phyloP scores from a whole-genome alignment of 2,888 invertebrate species.

The Netelia melanura region DNA sequence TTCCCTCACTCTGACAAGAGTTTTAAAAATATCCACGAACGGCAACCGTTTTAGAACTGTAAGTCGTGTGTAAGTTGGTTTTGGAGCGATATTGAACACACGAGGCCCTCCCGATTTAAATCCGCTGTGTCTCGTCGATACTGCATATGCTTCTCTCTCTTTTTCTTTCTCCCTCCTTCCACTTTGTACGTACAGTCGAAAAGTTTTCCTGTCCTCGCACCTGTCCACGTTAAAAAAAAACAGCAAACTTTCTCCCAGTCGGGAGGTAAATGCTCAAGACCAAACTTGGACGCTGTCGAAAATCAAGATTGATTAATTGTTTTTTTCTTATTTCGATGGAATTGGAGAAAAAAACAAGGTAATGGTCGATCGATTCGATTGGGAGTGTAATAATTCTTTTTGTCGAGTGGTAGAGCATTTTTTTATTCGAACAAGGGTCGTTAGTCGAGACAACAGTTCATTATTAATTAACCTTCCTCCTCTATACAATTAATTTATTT shows the following conservation, averaged over 20 bases:
- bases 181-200: background rate
- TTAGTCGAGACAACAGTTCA: too few species aligned
- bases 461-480: background rate
- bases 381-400: too few species aligned
- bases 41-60: constrained; percentile 56
- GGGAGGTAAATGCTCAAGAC: too few species aligned
- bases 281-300: background rate
- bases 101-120: constrained; percentile 30
- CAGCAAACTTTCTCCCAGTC: background rate
- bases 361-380: too few species aligned
- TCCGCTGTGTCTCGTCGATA: constrained; percentile 30
- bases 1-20: constrained; percentile 26
- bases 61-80: constrained; percentile 41
- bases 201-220: background rate
- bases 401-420: too few species aligned
- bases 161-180: background rate
- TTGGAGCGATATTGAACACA: constrained; percentile 54
- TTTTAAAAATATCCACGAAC: constrained; percentile 64
- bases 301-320: background rate
- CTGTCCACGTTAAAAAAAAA: background rate
- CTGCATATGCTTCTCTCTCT: constrained; percentile 15
- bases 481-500: background rate
- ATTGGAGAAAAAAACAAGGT: background rate
- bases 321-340: background rate
- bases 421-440: too few species aligned